These are phyloP conservation scores for Oxytorus armatus DNA, from an alignment of 2,888 invertebrate genomes.

Conservation along the genomic window DNA sequence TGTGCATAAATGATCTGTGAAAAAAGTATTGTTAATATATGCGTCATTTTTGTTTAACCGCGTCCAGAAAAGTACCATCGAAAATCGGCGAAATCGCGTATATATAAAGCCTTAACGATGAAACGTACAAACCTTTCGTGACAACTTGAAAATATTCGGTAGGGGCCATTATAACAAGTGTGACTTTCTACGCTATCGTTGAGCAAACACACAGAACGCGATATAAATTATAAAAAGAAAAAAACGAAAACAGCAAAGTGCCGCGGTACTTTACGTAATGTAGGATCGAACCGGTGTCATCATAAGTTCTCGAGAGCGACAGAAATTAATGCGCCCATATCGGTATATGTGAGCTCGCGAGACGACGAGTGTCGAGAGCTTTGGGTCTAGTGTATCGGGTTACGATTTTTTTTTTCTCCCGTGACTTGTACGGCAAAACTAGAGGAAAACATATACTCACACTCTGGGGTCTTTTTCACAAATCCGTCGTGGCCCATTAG, in stretches of 20 bases:
- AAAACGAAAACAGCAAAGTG: constrained; percentile 38
- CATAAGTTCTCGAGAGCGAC: constrained; percentile 39
- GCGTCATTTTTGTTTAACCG: too few species aligned
- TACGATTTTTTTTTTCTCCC: constrained; percentile 49
- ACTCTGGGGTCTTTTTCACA: constrained; percentile 51
- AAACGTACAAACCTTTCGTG: constrained; percentile 41
- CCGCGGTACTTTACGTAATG: not conserved
- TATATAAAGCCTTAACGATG: too few species aligned
- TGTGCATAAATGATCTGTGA: too few species aligned
- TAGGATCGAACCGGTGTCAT: constrained; percentile 8
- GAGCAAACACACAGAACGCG: not conserved
- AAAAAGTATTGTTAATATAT: too few species aligned
- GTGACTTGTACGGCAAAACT: constrained; percentile 40
- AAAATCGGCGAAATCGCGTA: too few species aligned
- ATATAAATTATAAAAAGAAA: constrained; percentile 12
- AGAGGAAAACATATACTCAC: constrained; percentile 47
- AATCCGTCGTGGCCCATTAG: constrained; percentile 69
- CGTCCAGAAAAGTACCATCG: too few species aligned
- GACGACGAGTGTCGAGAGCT: constrained; percentile 55
- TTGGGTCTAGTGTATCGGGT: constrained; percentile 49
- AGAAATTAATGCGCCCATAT: constrained; percentile 33
- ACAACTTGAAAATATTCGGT: constrained; percentile 22
- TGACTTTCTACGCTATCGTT: not conserved
- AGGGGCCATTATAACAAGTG: constrained; percentile 16
- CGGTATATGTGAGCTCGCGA: constrained; percentile 8